A percentile compares a stretch with the other conserved stretches of the same genome.
Evolutionary conservation across 2,888 invertebrate genomes (phyloP).

Genomic region (Chaitophorus viminalis): DNA sequence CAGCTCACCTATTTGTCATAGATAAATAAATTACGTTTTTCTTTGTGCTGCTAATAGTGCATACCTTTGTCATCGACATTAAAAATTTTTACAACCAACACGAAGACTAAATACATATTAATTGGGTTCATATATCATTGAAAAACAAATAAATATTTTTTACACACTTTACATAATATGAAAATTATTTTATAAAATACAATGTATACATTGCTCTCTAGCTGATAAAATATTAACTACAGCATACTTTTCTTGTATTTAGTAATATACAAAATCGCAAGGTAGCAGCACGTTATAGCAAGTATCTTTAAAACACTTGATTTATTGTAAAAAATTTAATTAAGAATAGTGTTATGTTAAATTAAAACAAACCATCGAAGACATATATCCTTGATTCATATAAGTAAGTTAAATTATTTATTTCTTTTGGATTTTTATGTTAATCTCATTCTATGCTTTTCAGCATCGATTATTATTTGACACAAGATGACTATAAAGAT

Average conservation of each 20-base stretch:
- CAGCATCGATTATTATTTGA: too few relatives aligned
- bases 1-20: not conserved
- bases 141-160: not conserved
- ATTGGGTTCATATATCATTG: too few relatives aligned
- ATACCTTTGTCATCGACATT: not conserved
- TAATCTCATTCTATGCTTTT: too few relatives aligned
- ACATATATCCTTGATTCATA: too few relatives aligned
- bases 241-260: not conserved
- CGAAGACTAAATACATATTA: too few relatives aligned
- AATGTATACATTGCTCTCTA: not conserved
- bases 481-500: too few relatives aligned
- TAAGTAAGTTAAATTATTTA: too few relatives aligned
- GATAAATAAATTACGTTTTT: not conserved
- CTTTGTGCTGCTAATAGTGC: not conserved
- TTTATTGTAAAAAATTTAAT: too few relatives aligned
- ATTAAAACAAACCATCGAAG: too few relatives aligned
- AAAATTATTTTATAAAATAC: not conserved
- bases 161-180: not conserved
- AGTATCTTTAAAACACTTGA: not conserved
- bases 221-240: not conserved
- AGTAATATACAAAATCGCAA: not conserved
- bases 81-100: not conserved
- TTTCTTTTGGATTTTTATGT: too few relatives aligned
- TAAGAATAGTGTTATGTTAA: too few relatives aligned
- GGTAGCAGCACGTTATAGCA: not conserved